Base-by-base conservation (phyloP, 1,140 invertebrate genomes). In the Bacillus rossius region DNA sequence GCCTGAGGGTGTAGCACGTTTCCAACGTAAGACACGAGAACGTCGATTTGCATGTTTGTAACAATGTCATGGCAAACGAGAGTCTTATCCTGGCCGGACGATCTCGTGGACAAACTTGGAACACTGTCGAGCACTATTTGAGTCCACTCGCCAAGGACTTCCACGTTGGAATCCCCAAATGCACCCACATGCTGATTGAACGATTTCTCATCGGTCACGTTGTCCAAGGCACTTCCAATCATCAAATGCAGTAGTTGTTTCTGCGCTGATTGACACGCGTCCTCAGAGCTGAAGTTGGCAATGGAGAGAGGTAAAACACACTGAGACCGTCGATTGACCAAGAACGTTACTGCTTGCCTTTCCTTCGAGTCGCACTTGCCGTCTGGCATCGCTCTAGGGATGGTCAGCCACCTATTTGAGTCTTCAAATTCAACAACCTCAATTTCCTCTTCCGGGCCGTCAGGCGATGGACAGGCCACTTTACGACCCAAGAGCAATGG, bases 401-500 rank as follows among this genome's bases (percentile, higher is more conserved):
- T 63, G 26, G 71, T 54, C 13, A 59, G 22, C 57, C 57, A 59
- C 16, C 47, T 3, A 8, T 14, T n/a, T 3, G 16, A 25, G 38
- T 59, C 26, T 29, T 23, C 25, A 5, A 59, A 23, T 37, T 29
- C 23, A 42, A 60, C 56, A 26, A 45, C 58, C 56, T 55, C 49
- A 40, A 38, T 43, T 13, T 55, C 43, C 8, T 40, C 13, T n/a
- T 50, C 58, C 10, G n/a, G 23, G 37, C 49, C 58, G 2, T 17
- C 42, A 4, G 26, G 25, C 13, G 22, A 58, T 38, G 40, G 19
- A 14, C 37, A 51, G 17, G 26, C 13, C 16, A 59, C 41, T 42
- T 59, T 59, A 8, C 38, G 34, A 16, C 79, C 82, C 52, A 77
- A 73, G 53, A 87, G 71, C 25, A 89, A 75, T 2, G 85, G 85